Percentiles rank a stretch among this genome's conserved stretches.
Conservation (phyloP, 2,113 vertebrate genomes). For the Tychaedon coryphoeus region DNA sequence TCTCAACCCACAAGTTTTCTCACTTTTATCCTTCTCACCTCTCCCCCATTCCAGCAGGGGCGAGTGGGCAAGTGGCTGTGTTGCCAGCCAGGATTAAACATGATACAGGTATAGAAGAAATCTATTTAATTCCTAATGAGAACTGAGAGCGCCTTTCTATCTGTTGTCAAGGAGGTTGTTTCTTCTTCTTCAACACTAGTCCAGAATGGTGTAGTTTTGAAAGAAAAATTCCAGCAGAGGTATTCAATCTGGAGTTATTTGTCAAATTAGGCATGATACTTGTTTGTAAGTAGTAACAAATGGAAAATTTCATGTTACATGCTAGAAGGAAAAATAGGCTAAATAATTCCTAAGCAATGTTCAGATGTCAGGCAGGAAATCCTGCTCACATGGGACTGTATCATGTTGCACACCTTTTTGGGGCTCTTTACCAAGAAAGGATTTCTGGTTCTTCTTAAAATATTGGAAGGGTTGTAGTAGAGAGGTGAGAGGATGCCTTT, state of each 20-base stretch:
- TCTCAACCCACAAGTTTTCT: background rate
- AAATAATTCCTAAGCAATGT: constrained; percentile 29
- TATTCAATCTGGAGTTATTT: constrained; percentile 45
- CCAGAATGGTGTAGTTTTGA: constrained; percentile 6
- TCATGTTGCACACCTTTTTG: background rate
- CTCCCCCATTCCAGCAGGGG: background rate
- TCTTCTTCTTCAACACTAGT: constrained; percentile 27
- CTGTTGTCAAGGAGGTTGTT: constrained; percentile 3
- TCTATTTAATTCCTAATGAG: background rate
- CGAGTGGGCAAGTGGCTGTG: fast-evolving
- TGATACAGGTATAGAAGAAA: background rate
- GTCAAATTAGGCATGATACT: constrained; percentile 63
- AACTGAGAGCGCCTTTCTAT: background rate
- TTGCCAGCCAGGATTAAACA: background rate
- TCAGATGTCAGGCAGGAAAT: constrained; percentile 24
- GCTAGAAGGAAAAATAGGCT: constrained; percentile 2
- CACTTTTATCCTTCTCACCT: background rate
- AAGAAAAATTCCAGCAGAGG: constrained; percentile 47
- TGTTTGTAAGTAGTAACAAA: constrained; percentile 59
- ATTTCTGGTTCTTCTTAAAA: background rate
- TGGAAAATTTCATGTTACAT: constrained; percentile 59
- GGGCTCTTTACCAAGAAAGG: background rate
- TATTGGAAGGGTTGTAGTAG: background rate
- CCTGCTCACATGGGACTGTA: background rate
- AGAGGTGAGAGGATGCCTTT: background rate